Base-by-base conservation (phyloP, 1,140 invertebrate species). In the Drosophila pachea region DNA sequence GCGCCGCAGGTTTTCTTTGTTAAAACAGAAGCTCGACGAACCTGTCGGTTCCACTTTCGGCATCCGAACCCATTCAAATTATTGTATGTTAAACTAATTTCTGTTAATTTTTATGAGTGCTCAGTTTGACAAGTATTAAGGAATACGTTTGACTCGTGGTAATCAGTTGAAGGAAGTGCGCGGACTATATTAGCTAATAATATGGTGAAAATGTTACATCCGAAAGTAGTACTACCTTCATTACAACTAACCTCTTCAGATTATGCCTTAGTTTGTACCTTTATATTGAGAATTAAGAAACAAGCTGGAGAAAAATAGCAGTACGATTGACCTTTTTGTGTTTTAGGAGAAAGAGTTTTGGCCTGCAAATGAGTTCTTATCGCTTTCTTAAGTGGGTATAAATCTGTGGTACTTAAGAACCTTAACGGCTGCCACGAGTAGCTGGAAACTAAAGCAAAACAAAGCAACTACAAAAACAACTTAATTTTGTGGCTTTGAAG, bases 361-460 rank as follows among this genome's bases (percentile, higher is more conserved):
- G 65, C 63, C 9, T 49, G 63, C 40, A 75, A 78, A 68, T 72
- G 45, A 78, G 68, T 84, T 63, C 78, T 84, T 84, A 84, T 84
- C 76, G 76, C 60, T 65, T 54, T 36, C 54, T 73, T 72, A 78
- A 49, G 63, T 64, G 63, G 69, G 54, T 60, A 62, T 60, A 54
- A 48, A 66, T 74, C 76, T 67, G 66, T 45, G 55, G 59, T 65
- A 76, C 50, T 84, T 84, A 68, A 84, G 70, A 69, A 75, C 66
- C 81, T 74, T 84, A 84, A 84, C 79, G 81, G 76, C 63, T 75
- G 78, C 69, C 79, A 84, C 81, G 76, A 76, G 79, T 74, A 84
- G 73, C 69, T 76, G 73, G 65, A 73, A 65, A 71, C 38, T 14
- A 43, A 58, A 40, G 56, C 16, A 53, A 54, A 64, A 54, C 32